Evolutionary conservation across 2,888 invertebrate genomes (phyloP).

Genomic region (Noctua pronuba): DNA sequence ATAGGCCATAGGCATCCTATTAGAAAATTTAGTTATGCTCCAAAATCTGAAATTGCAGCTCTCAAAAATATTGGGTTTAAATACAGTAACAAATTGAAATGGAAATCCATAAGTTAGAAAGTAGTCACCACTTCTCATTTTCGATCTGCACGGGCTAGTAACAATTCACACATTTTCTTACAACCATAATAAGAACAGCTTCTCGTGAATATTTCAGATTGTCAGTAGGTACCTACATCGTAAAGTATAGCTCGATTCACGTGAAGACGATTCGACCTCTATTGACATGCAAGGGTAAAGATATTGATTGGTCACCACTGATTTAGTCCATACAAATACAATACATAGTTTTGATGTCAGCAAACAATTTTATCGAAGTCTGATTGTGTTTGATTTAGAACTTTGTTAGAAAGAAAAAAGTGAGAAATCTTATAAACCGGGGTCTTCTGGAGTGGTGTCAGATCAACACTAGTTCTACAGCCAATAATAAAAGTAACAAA

Average conservation of each 20-base stretch:
- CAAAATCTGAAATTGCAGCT: background rate
- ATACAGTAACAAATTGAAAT: background rate
- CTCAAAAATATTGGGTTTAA: background rate
- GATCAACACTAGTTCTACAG: background rate
- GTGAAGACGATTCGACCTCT: constrained; percentile 57
- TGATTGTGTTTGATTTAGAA: background rate
- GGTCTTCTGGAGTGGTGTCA: background rate
- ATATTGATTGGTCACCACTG: constrained; percentile 56
- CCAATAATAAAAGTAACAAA: background rate
- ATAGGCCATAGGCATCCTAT: background rate
- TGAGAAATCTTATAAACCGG: background rate
- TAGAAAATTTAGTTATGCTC: background rate
- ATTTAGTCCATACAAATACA: constrained; percentile 51
- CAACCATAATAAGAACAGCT: background rate
- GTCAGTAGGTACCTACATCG: background rate
- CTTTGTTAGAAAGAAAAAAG: background rate
- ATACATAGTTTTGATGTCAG: constrained; percentile 42
- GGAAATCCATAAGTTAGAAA: background rate
- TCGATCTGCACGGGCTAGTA: background rate
- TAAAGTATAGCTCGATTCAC: constrained; percentile 26
- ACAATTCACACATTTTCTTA: background rate
- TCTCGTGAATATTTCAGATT: constrained; percentile 14
- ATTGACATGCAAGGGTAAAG: constrained; percentile 56
- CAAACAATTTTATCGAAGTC: constrained; percentile 11
- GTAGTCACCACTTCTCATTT: background rate